Base-by-base conservation (phyloP, 2,113 vertebrate species). In the Oreochromis niloticus region DNA sequence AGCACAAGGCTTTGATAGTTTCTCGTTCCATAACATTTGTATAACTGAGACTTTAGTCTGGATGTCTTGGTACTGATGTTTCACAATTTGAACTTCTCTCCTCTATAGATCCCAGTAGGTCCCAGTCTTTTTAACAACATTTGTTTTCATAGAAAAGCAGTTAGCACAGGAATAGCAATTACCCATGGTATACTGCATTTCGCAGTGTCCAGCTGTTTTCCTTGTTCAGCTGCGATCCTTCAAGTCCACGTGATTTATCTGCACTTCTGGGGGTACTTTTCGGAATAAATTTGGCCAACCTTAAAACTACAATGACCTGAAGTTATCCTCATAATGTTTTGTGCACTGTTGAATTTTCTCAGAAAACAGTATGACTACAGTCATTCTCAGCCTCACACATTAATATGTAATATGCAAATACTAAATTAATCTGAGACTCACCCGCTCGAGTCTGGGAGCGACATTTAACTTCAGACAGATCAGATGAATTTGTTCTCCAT, bases 401-500 rank as follows among this genome's bases (percentile, higher is more conserved):
- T 30, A 27, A 75, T 75, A 19, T 75, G 14, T 41, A 73, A 73
- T 73, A 27, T 46, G 22, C 41, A 75, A 19, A 32, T 12, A 32
- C 43, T 78, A 50, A 50, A 50, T 50, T 50, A 78, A 50, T 78
- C 16, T 50, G 24, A 48, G 24, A 30, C 1, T 4, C 6, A 75
- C 43, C 24, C 6, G 6, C 41, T 30, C 3, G 9, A 50, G 43
- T 78, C 71, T 32, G 43, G 43, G 24, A 78, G 43, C 9, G 7
- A 24, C n/a, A 43, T 24, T 66, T 66, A 66, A n/a, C 61, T 66
- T 36, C 61, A 39, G 61, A 66, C 41, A 0, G 22, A 48, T 75
- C 68, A 75, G 41, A 75, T 48, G 9, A 48, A 30, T 75, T 75
- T 48, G 68, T 75, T 46, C 48, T 75, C 68, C 68, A 17, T 30